Evolutionary conservation across 2,113 vertebrate genomes (phyloP).

Genomic region (Varanus salvator): DNA sequence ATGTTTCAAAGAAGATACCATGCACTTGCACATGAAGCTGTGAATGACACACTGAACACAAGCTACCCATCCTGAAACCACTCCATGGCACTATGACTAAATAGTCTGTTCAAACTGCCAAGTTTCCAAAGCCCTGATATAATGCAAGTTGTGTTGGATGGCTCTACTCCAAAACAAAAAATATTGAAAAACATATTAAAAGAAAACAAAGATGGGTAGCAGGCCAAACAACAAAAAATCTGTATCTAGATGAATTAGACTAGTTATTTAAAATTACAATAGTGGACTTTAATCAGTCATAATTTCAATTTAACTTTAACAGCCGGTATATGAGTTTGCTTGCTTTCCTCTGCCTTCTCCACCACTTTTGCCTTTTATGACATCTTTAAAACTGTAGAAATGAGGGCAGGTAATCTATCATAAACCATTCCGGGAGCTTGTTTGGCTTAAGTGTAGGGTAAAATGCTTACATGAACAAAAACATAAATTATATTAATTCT

Average conservation of each 20-base stretch:
- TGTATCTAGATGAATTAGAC: not conserved
- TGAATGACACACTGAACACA: not conserved
- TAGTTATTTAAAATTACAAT: not conserved
- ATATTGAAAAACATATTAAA: not conserved
- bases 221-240: not conserved
- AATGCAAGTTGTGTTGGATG: not conserved
- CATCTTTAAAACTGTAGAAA: too few species aligned
- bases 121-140: not conserved
- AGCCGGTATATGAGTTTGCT: not conserved
- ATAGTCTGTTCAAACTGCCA: slow-evolving; percentile 16
- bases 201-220: not conserved
- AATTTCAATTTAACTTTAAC: not conserved
- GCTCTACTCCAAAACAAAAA: not conserved
- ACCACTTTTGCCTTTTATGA: not conserved
- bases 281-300: not conserved
- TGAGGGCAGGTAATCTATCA: too few species aligned
- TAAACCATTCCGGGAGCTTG: too few species aligned
- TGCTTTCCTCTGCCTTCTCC: not conserved
- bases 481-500: not conserved
- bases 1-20: not conserved
- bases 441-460: too few species aligned
- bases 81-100: not conserved
- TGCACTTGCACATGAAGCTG: slow-evolving; percentile 19
- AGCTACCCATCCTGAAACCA: not conserved
- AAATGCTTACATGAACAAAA: not conserved